These are phyloP conservation scores for Poecilus cupreus DNA, from an alignment of 2,888 invertebrate genomes.

Conservation along the genomic window DNA sequence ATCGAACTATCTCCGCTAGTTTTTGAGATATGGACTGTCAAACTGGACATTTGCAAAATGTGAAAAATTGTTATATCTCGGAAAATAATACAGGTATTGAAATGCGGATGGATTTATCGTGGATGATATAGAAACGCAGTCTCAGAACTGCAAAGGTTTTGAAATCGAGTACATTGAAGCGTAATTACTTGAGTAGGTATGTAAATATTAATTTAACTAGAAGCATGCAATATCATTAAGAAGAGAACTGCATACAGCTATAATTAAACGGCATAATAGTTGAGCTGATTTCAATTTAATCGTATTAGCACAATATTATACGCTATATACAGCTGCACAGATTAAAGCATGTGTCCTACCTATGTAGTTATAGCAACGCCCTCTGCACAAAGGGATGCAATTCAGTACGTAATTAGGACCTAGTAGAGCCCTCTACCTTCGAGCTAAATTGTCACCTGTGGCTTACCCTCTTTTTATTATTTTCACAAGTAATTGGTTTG, in stretches of 20 bases:
- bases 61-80: too few species aligned
- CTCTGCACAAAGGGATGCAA: slow-evolving; percentile 21
- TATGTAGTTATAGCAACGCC: slow-evolving; percentile 22
- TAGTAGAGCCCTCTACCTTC: neutral
- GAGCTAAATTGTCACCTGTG: slow-evolving; percentile 12
- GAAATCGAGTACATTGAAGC: too few species aligned
- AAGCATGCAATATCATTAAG: neutral
- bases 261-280: slow-evolving; percentile 38
- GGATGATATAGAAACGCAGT: too few species aligned
- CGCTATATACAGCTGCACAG: slow-evolving; percentile 27
- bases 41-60: too few species aligned
- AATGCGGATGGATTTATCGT: too few species aligned
- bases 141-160: too few species aligned
- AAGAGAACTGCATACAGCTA: neutral
- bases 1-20: too few species aligned
- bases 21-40: too few species aligned
- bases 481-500: neutral
- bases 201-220: too few species aligned
- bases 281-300: slow-evolving; percentile 27
- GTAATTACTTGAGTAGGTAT: too few species aligned
- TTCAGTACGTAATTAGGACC: neutral
- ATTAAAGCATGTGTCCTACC: slow-evolving; percentile 35
- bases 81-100: too few species aligned
- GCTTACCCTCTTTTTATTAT: slow-evolving; percentile 6
- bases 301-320: slow-evolving; percentile 41